phyloP scores from a whole-genome alignment of 2,888 invertebrate genomes.

The Proisotoma minuta region DNA sequence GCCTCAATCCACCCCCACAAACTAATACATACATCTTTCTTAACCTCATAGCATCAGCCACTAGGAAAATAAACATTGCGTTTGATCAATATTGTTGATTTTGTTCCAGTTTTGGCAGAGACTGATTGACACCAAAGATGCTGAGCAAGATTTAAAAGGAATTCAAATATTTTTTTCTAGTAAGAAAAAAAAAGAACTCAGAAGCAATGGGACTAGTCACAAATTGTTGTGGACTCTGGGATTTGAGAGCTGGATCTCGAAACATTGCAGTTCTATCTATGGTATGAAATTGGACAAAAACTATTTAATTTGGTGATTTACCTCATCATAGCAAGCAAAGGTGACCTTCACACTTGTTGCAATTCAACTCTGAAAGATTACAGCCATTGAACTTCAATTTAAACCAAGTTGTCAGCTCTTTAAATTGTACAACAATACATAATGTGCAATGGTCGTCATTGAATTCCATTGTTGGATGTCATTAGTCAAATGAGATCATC shows the following conservation, averaged over 20 bases:
- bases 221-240: constrained; percentile 44
- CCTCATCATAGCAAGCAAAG: too few species aligned
- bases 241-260: constrained; percentile 41
- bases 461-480: background rate
- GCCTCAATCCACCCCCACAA: too few species aligned
- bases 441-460: background rate
- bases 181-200: too few species aligned
- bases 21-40: background rate
- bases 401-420: background rate
- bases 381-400: too few species aligned
- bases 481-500: too few species aligned
- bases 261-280: constrained; percentile 45
- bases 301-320: background rate
- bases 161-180: constrained; percentile 1
- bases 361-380: too few species aligned
- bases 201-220: constrained; percentile 44
- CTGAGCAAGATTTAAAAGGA: background rate
- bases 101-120: background rate
- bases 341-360: too few species aligned
- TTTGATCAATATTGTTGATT: too few species aligned
- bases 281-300: constrained; percentile 27
- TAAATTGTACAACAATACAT: background rate
- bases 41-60: background rate
- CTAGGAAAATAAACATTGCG: too few species aligned
- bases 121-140: background rate